Conservation (phyloP, 2,797 vertebrate genomes). For the Gobionotothen gibberifrons region DNA sequence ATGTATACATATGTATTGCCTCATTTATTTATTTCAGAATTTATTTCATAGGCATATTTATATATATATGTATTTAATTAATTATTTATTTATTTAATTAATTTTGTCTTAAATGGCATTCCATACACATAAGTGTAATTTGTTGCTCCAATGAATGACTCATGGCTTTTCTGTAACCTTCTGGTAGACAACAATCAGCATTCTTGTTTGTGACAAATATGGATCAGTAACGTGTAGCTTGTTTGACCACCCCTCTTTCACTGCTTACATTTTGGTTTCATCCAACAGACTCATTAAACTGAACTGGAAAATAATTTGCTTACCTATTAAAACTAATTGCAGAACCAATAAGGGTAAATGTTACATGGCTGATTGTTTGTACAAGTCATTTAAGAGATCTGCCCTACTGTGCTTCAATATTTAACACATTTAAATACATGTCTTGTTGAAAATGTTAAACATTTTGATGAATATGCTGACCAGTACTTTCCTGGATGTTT, state of each 20-base stretch:
- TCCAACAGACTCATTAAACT: conserved; percentile 36
- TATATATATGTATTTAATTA: no score
- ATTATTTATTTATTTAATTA: no score
- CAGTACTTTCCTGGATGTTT: neutral
- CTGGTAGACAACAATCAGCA: neutral
- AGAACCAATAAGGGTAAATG: conserved; percentile 27
- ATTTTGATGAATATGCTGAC: neutral
- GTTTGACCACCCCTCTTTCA: neutral
- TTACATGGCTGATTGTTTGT: conserved; percentile 23
- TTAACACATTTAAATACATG: neutral
- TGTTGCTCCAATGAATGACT: neutral
- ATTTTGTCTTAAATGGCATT: no score
- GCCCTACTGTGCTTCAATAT: neutral
- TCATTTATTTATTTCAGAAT: no score
- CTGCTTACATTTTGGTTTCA: conserved; percentile 6
- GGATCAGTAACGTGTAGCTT: conserved; percentile 15
- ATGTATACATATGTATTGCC: no score
- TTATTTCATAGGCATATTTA: no score
- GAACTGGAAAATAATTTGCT: conserved; percentile 12
- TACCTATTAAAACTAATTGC: conserved; percentile 27
- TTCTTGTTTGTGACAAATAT: conserved; percentile 11
- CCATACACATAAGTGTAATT: neutral
- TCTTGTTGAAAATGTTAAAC: neutral
- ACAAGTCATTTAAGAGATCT: neutral
- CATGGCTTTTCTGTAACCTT: neutral